phyloP scores from a whole-genome alignment of 2,797 vertebrate species.

The Peromyscus nudipes region DNA sequence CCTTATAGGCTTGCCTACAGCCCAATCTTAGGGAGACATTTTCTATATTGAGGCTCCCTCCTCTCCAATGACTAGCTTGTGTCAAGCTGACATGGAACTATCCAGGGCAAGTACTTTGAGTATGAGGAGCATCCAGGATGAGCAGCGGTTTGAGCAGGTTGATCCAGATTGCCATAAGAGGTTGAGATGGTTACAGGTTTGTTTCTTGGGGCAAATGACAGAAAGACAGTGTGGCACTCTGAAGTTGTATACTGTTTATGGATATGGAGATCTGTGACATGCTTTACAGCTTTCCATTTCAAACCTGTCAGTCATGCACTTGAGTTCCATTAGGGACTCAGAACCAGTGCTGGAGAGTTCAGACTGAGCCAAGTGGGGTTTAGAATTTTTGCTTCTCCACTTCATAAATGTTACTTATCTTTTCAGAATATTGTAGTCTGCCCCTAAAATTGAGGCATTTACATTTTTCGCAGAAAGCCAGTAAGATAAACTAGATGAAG shows the following conservation, averaged over 20 bases:
- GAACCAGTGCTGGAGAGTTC: neutral
- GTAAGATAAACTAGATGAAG: neutral
- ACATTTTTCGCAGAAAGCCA: neutral
- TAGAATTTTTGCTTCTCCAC: neutral
- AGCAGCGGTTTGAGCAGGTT: neutral
- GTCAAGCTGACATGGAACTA: neutral
- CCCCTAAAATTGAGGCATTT: neutral
- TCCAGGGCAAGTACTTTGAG: neutral
- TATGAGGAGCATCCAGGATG: neutral
- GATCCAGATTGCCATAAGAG: neutral
- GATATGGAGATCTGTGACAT: too few relatives aligned
- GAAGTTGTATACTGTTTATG: neutral
- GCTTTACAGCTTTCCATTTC: neutral
- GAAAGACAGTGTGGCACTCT: neutral
- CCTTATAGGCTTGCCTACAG: neutral
- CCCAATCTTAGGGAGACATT: neutral
- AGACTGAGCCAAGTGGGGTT: neutral
- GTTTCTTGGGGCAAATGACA: neutral
- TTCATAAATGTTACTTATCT: neutral
- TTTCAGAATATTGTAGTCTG: neutral
- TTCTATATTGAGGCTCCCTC: neutral
- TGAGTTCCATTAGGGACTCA: neutral
- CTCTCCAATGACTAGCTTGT: neutral
- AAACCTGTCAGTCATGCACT: neutral
- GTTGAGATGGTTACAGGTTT: neutral